Evolutionary conservation across 1,140 invertebrate genomes (phyloP), one percentile per base, ranked within the genome.

Genomic region (Tribolium madens): DNA sequence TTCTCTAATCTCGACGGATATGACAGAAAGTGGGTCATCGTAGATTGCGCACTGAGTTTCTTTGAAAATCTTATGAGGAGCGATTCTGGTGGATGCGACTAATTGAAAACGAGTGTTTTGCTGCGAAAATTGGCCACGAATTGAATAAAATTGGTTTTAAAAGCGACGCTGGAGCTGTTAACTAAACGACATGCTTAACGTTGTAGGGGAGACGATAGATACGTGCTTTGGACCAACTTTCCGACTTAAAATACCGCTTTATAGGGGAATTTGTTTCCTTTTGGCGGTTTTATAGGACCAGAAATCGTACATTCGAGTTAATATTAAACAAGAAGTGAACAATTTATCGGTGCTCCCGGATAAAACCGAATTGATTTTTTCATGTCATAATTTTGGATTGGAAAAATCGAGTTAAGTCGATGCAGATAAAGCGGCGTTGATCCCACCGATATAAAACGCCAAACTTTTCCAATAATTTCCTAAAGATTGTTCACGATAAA

Each of bases 391-490:
- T 26, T 26, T 3, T 26, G 21, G 17, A 12, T 42, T 42, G 5
- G 0, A 6, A 21, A 21, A 26, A 57, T 21, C 52, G 17, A 26
- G 15, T 26, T 14, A 17, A n/a, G n/a, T n/a, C n/a, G 14, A 52
- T 15, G 13, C 50, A 52, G 50, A 52, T 52, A 52, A 52, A 13
- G 10, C 9, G 3, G 10, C 13, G 50, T 52, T 52, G 50, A 52
- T 13, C 50, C 50, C 15, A 2, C 17, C 12, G 26, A 2, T 31
- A 17, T 52, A 52, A 52, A 52, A 9, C 50, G 50, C 3, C 7
- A 57, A 57, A 57, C 6, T 57, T 57, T 57, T 57, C 52, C 52
- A 57, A 57, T 57, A 57, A 57, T 17, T 26, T 57, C 52, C 52
- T 57, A 57, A 14, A 57, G 52, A 57, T 57, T 21, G 13, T 26